Conservation (phyloP, 2,888 invertebrate genomes). For the Danaus chrysippus region DNA sequence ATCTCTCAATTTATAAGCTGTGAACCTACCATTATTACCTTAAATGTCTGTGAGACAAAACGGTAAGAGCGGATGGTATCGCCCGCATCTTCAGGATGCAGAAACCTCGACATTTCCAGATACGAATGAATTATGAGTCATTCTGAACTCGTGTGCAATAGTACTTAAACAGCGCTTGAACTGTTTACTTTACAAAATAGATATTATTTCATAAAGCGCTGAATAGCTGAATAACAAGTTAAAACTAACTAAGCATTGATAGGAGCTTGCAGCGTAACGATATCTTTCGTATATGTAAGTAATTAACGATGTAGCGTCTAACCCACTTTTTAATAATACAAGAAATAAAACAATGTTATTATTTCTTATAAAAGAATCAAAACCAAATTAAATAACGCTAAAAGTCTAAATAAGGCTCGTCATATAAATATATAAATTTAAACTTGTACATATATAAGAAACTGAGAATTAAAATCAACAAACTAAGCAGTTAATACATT, state of each 20-base stretch:
- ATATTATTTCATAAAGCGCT: conserved; percentile 14
- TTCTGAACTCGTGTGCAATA: conserved; percentile 50
- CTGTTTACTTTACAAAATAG: background rate
- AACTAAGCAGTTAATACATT: conserved; percentile 53
- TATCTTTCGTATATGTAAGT: conserved; percentile 20
- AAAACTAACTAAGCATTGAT: conserved; percentile 5
- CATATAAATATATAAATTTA: conserved; percentile 12
- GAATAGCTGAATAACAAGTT: conserved; percentile 10
- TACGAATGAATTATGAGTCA: conserved; percentile 66
- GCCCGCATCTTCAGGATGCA: conserved; percentile 57
- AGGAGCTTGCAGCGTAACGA: conserved; percentile 18
- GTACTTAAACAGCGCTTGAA: conserved; percentile 36
- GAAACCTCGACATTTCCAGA: conserved; percentile 46
- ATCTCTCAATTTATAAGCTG: conserved; percentile 54
- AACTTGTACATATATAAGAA: conserved; percentile 41
- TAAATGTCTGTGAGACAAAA: conserved; percentile 43
- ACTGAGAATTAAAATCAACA: conserved; percentile 50
- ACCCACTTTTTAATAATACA: conserved; percentile 35
- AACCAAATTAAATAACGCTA: background rate
- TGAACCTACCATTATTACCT: conserved; percentile 28
- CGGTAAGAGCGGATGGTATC: conserved; percentile 50
- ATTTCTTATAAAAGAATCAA: background rate
- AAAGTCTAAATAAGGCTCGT: background rate
- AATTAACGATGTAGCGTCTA: conserved; percentile 23
- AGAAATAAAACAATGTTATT: background rate